A percentile compares a stretch with the other conserved stretches of the same genome.
Evolutionary conservation across 2,888 invertebrate species (phyloP).

Genomic region (Petrolisthes cinctipes): DNA sequence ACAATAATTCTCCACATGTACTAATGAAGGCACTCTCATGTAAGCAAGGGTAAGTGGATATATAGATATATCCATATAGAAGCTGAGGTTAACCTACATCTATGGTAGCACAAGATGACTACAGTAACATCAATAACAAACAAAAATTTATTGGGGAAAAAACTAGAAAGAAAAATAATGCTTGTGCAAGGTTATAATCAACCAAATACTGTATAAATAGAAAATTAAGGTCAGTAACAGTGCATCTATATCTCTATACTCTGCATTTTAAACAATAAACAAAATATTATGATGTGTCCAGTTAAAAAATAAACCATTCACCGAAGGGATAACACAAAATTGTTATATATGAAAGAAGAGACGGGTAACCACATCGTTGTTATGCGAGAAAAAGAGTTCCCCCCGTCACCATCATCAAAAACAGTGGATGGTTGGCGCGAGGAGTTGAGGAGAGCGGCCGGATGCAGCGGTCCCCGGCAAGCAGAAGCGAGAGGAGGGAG

Average conservation of each 20-base stretch:
- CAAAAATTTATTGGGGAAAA: not conserved
- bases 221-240: not conserved
- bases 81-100: not conserved
- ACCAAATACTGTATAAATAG: not conserved
- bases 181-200: conserved; percentile 33
- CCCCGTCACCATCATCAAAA: conserved; percentile 47
- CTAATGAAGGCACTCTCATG: too few relatives aligned
- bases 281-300: conserved; percentile 1
- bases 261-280: conserved; percentile 33
- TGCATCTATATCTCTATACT: conserved; percentile 46
- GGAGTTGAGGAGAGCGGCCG: conserved; percentile 46
- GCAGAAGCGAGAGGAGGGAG: conserved; percentile 55
- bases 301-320: conserved; percentile 26
- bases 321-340: conserved; percentile 12
- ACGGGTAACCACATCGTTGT: conserved; percentile 44
- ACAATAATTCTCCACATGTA: too few relatives aligned
- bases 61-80: too few relatives aligned
- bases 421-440: conserved; percentile 39
- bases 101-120: conserved; percentile 32
- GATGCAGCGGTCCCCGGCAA: conserved; percentile 47
- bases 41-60: too few relatives aligned
- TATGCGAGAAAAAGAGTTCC: conserved; percentile 34
- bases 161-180: conserved; percentile 30
- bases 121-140: conserved; percentile 31
- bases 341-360: conserved; percentile 21